Base-by-base conservation (phyloP, 2,888 invertebrate species). In the Pegoplata infirma region DNA sequence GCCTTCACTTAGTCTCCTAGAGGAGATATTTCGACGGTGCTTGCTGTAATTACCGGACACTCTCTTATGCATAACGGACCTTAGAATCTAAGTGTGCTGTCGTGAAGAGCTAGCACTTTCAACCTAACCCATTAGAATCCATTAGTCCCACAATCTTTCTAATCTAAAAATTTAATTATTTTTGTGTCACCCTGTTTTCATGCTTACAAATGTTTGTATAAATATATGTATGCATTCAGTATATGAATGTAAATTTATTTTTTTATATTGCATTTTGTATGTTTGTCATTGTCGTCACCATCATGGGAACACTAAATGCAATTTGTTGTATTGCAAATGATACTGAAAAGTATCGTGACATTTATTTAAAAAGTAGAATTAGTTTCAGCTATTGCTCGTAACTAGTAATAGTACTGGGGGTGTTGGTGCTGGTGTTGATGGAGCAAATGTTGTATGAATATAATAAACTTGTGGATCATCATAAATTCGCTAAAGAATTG, bases 331-430 rank as follows among this genome's bases (percentile, higher is more conserved):
- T 63, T 67, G 75, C 69, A 79, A 79, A 79, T 79, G 79, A 79
- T 79, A 79, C 79, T 79, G 79, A 79, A 79, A 79, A 75, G 75
- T 79, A 79, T 75, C 79, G 71, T 79, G 79, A 75, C 79, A 79
- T 75, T 79, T 79, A 79, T 75, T 79, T 79, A 72, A 79, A n/a
- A 72, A 79, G 56, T 64, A 61, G 63, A 79, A 79, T 75, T 75
- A 75, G 79, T 79, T 79, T 58, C 63, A 68, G 71, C 28, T 71
- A 61, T 66, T 66, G n/a, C 46, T 19, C 25, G 21, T 4, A 4
- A 10, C 47, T n/a, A 7, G 14, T 19, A 7, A 17, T 47, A 8
- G 47, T 47, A 17, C 17, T 28, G 64, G 1, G 49, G 66, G 55
- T 44, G n/a, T 16, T 14, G 36, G 28, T 17, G 46, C 6, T 44